Evolutionary conservation across 1,140 invertebrate species (phyloP).

Genomic region (Yoshiicerus persimilis): DNA sequence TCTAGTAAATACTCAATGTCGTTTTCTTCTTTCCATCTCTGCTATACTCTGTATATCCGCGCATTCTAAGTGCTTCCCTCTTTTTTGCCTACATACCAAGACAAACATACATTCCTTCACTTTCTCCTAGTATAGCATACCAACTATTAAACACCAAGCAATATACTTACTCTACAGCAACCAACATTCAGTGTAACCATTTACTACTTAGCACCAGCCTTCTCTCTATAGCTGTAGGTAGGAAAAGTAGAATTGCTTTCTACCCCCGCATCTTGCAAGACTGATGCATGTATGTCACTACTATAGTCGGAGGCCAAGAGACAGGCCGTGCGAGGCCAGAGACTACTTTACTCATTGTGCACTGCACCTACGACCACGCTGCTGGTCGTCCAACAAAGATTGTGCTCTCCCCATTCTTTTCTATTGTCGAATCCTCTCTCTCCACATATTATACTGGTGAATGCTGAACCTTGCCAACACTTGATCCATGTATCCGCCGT

Average conservation of each 20-base stretch:
- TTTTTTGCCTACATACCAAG: not conserved
- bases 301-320: not conserved
- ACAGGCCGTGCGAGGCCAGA: not conserved
- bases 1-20: not conserved
- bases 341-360: slow-evolving; percentile 4
- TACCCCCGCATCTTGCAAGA: not conserved
- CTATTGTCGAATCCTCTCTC: not conserved
- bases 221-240: not conserved
- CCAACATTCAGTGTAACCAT: not conserved
- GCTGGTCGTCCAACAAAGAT: not conserved
- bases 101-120: not conserved
- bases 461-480: not conserved
- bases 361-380: not conserved
- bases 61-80: not conserved
- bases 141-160: too few relatives aligned
- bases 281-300: not conserved
- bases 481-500: not conserved
- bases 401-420: not conserved
- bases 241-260: not conserved
- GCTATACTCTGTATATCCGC: not conserved
- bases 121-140: not conserved
- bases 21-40: not conserved
- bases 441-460: not conserved
- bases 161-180: too few relatives aligned
- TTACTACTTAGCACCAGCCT: not conserved